These are phyloP conservation scores for Uloborus plumipes DNA, from an alignment of 2,888 invertebrate genomes.

Conservation along the genomic window DNA sequence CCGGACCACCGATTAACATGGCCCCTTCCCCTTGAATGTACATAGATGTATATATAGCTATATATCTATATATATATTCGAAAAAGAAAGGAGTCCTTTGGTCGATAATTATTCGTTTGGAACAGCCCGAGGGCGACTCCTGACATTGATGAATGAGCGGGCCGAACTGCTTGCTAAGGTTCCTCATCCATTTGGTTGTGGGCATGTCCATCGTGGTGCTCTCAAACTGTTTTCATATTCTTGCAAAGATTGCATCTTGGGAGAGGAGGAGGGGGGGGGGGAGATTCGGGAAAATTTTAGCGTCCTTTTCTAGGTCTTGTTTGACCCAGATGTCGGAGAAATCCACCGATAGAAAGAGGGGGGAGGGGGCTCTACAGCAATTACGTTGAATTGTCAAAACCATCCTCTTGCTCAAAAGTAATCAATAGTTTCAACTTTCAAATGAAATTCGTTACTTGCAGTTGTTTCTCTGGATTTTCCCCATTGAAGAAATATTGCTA, in stretches of 20 bases:
- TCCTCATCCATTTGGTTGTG: conserved; percentile 59
- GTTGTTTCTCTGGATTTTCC: no score
- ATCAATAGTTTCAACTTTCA: no score
- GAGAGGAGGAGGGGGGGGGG: no score
- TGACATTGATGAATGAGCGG: conserved; percentile 64
- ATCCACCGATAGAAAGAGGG: no score
- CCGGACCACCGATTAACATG: conserved; percentile 49
- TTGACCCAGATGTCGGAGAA: conserved; percentile 19
- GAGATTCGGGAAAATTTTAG: not conserved
- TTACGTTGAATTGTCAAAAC: no score
- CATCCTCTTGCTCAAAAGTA: no score
- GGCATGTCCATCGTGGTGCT: conserved; percentile 44
- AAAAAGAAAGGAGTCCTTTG: conserved; percentile 41
- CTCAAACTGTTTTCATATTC: conserved; percentile 58
- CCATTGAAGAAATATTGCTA: no score
- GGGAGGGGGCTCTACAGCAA: no score
- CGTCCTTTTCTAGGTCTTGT: conserved; percentile 6
- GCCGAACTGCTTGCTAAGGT: conserved; percentile 49
- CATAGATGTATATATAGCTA: not conserved
- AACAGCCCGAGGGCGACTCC: conserved; percentile 54
- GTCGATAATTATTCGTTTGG: conserved; percentile 64
- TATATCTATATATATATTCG: conserved; percentile 17
- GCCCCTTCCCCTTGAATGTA: conserved; percentile 3
- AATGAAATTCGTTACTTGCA: no score
- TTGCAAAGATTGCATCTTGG: conserved; percentile 55